phyloP scores from a whole-genome alignment of 2,888 invertebrate species.

The Apamea anceps region DNA sequence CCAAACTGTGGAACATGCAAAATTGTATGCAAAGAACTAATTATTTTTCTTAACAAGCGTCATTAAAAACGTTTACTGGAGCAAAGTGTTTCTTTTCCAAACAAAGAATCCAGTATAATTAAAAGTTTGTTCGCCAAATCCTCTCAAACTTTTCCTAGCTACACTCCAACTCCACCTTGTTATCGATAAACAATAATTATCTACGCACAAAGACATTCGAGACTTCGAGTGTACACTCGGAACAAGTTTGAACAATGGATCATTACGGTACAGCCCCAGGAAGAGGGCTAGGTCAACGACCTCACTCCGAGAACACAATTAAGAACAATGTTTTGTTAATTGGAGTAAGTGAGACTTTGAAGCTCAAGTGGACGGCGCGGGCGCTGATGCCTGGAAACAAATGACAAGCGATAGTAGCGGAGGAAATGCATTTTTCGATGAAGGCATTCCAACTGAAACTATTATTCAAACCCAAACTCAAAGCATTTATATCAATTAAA shows the following conservation, averaged over 20 bases:
- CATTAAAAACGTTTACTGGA: conserved; percentile 6
- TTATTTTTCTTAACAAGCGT: conserved; percentile 4
- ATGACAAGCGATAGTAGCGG: neutral
- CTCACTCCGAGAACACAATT: conserved; percentile 72
- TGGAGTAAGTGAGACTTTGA: conserved; percentile 67
- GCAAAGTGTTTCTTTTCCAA: conserved; percentile 16
- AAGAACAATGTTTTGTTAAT: conserved; percentile 78
- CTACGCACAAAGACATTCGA: conserved; percentile 38
- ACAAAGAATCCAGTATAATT: conserved; percentile 33
- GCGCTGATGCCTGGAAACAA: conserved; percentile 9
- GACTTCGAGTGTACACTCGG: conserved; percentile 22
- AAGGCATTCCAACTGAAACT: neutral
- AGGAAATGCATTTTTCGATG: neutral
- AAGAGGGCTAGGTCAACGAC: conserved; percentile 67
- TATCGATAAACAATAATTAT: conserved; percentile 60
- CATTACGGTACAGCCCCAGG: conserved; percentile 51
- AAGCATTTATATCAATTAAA: neutral
- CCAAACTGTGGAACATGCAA: neutral
- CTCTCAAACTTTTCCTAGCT: conserved; percentile 28
- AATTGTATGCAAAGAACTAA: conserved; percentile 1
- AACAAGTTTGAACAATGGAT: conserved; percentile 50
- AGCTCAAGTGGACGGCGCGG: conserved; percentile 45
- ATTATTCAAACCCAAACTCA: neutral
- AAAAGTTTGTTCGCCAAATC: conserved; percentile 46
- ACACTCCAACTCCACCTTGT: conserved; percentile 25